Base-by-base conservation (phyloP, 2,888 invertebrate species). In the Pecten maximus region DNA sequence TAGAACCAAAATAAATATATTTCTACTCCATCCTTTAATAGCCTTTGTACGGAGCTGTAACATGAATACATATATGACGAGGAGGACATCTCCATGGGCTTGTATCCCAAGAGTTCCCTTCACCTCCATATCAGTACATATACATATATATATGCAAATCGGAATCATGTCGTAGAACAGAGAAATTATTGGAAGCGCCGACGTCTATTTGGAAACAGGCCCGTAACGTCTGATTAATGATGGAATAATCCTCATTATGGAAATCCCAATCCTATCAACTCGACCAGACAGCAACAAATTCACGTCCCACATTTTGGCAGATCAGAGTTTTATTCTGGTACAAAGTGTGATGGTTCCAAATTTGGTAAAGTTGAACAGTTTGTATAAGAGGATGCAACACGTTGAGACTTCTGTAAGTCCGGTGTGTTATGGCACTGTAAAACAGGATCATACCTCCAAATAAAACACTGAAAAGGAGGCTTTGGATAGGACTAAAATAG, bases 191-290 rank as follows among this genome's bases (percentile, higher is more conserved):
- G 74, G 74, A 74, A 10, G 74, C 35, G 35, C 35, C 23, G 74
- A 74, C 74, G 74, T 74, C 35, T 74, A 74, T 28, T 74, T 74
- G 74, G 74, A 74, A 2, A 23, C 8, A 74, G 74, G 74, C 74
- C 74, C 35, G 74, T 44, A 74, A 74, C 74, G 12, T 74, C 74
- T 74, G 74, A 74, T 74, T 74, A 74, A 74, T 35, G 74, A 74
- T 12, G 74, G 12, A 74, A 74, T 10, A 10, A 74, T 35, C 35
- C 10, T 74, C 35, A 74, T 74, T 74, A 74, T 74, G 74, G 74
- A 74, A 35, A 74, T 74, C 28, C 74, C 35, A 28, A 28, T 28
- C 74, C 74, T 74, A 74, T 74, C 74, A 28, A 35, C 35, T 8
- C 8, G 74, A 10, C 74, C 74, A 74, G 74, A 74, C 74, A 35